These are phyloP conservation scores for Phaenicophaeus curvirostris DNA, from an alignment of 2,797 vertebrate genomes.

Conservation along the genomic window DNA sequence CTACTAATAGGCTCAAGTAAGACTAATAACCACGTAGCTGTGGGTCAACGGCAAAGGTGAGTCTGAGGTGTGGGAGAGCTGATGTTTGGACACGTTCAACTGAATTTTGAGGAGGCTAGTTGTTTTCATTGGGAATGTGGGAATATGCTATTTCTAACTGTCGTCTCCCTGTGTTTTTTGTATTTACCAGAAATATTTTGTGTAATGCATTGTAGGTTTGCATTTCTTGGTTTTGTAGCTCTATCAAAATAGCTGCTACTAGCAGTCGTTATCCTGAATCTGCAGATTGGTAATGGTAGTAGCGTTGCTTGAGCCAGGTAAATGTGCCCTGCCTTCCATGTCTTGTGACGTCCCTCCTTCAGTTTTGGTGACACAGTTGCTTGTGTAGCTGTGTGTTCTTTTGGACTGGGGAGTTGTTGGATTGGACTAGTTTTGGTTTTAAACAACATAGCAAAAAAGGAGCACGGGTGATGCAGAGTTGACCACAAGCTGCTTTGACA, in stretches of 20 bases:
- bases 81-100: neutral
- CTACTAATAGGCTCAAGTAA: neutral
- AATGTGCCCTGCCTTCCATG: neutral
- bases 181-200: neutral
- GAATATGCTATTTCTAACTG: neutral
- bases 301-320: neutral
- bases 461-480: neutral
- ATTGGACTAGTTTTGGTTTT: neutral
- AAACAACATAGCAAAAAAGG: neutral
- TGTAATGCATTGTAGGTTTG: neutral
- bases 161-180: neutral
- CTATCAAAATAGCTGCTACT: neutral
- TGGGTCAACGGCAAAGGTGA: neutral
- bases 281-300: neutral
- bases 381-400: neutral
- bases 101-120: neutral
- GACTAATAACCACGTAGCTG: neutral
- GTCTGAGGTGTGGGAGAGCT: neutral
- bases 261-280: neutral
- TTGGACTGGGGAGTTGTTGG: neutral
- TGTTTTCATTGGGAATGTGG: neutral
- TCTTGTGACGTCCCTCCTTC: neutral
- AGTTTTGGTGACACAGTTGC: neutral
- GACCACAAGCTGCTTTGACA: neutral
- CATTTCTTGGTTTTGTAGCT: neutral